Base-by-base conservation (phyloP, 2,113 vertebrate species). In the Brachyhypopomus gauderio region DNA sequence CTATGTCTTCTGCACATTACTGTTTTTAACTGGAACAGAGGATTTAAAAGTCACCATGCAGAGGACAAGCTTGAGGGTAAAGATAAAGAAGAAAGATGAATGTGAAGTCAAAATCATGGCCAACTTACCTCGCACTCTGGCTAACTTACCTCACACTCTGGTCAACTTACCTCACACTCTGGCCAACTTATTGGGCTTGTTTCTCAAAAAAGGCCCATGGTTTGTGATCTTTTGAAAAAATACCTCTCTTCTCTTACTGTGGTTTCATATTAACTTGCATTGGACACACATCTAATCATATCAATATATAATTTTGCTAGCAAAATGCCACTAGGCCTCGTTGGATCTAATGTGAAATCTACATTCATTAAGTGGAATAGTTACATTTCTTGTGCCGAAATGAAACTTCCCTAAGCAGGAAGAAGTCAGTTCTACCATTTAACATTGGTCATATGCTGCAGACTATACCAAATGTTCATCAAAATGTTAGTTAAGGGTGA, bases 61-160 rank as follows among this genome's bases (percentile, higher is more conserved):
- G 60, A 63, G 12, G 63, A 36, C 34, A 67, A 67, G 27, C 62
- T 73, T 3, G 23, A 73, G 70, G 71, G 25, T 73, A 74, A n/a
- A 20, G 36, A 74, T 55, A 55, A 7, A 25, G 27, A 74, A 59
- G 36, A 74, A 12, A 62, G 41, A 41, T 41, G 9, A 41, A 41
- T 41, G 11, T 62, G 36, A 41, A 38, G 55, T 17, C 38, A 45
- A 59, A 63, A 3, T 2, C 14, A 20, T 38, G 30, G 30, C 30
- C 30, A 30, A 2, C 30, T 30, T 30, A 3, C 25, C 36, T 74
- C 3, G 27, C 22, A 12, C 14, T 25, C 19, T 38, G n/a, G n/a
- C n/a, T n/a, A n/a, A n/a, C n/a, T n/a, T n/a, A n/a, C 25, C 36
- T 74, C 3, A 14, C 22, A 12, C 14, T 25, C 19, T 38, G 30